Evolutionary conservation across 2,888 invertebrate species (phyloP), one percentile per base, ranked within the genome.

Genomic region (Diabrotica balteata): DNA sequence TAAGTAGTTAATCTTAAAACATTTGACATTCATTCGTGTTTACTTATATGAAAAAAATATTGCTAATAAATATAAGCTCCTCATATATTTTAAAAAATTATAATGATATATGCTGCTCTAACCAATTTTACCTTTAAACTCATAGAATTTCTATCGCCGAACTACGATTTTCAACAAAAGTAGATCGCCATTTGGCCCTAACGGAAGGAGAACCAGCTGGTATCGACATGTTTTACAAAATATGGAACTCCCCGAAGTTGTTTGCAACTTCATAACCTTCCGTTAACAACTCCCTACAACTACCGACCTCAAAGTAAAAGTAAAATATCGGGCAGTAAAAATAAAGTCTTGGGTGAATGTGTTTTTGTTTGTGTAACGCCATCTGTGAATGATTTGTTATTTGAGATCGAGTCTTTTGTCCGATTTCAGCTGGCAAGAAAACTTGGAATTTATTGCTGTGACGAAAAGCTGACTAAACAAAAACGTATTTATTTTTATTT

Each of bases 311-410:
- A 63, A 66, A 65, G 69, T 57, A 66, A 63, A 69, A 60, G 58
- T 66, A 54, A 59, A 22, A 63, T 69, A 72, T 70, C 49, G 57
- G 65, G 67, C 43, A 42, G 59, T 50, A 67, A 58, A 67, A 72
- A 72, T 66, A 67, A 63, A 59, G 65, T 66, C 59, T 65, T 70
- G 53, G 63, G 60, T n/a, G 50, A 11, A 59, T 58, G 22, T 57
- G 67, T 70, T 68, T 62, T 68, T 72, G 66, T 69, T 68, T 71
- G 64, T 69, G 66, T 68, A 62, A 66, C 69, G 69, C 60, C 74
- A 72, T 66, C 74, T 74, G 74, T 64, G 67, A 61, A 69, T 73
- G 74, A 74, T 72, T 74, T 73, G 73, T 73, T 71, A 67, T 66
- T 58, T 59, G 63, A n/a, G 57, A 63, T 49, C 63, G 50, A 45